Evolutionary conservation across 2,888 invertebrate species (phyloP).

Genomic region (Athripsodes cinereus): DNA sequence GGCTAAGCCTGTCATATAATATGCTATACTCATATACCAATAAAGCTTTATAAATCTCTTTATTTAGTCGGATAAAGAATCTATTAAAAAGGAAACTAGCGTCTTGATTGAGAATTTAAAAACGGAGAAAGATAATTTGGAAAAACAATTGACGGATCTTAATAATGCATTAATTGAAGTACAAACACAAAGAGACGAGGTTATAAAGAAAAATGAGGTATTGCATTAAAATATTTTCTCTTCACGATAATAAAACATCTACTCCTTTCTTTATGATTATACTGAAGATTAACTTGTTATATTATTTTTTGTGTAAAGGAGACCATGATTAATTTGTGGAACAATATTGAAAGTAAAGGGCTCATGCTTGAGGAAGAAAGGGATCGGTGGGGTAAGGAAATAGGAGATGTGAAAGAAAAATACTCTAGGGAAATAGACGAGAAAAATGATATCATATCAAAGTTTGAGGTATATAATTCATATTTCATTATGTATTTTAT

Average conservation of each 20-base stretch:
- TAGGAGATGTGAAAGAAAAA: too few relatives aligned
- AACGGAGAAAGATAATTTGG: conserved; percentile 3
- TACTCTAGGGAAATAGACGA: too few relatives aligned
- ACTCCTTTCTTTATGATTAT: too few relatives aligned
- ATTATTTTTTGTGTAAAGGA: background rate
- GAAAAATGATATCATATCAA: too few relatives aligned
- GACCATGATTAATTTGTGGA: background rate
- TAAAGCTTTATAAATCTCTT: too few relatives aligned
- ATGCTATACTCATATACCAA: too few relatives aligned
- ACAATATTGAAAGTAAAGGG: background rate
- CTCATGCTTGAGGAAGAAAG: background rate
- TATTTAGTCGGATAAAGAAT: background rate
- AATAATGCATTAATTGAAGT: background rate
- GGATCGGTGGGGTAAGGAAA: too few relatives aligned
- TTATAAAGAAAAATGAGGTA: conserved; percentile 10
- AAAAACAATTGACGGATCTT: background rate
- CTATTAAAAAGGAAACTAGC: background rate
- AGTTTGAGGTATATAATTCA: too few relatives aligned
- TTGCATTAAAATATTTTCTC: background rate
- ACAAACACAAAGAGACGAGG: conserved; percentile 9
- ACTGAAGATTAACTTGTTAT: too few relatives aligned
- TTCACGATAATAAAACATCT: background rate
- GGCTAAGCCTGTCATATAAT: too few relatives aligned
- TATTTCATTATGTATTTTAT: too few relatives aligned
- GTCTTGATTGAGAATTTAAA: background rate